phyloP scores from a whole-genome alignment of 2,113 vertebrate species.

The Bubalus kerabau region DNA sequence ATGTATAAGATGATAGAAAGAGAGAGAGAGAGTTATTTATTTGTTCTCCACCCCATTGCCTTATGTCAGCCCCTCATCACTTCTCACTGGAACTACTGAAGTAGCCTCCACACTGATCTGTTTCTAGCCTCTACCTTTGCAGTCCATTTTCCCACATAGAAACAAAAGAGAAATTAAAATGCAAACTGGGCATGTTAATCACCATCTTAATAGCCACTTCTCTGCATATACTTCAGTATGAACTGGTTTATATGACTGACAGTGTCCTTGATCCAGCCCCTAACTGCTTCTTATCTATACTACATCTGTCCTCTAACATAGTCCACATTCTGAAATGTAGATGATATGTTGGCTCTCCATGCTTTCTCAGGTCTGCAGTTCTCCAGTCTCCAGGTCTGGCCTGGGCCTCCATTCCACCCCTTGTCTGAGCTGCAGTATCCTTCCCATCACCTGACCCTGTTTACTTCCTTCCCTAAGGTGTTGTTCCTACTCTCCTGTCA shows the following conservation, averaged over 20 bases:
- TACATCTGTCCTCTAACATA: background rate
- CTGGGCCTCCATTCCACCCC: background rate
- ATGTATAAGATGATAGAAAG: background rate
- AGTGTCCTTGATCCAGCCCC: background rate
- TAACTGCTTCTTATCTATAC: background rate
- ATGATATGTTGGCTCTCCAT: accelerated
- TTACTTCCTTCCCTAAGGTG: background rate
- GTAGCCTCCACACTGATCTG: background rate
- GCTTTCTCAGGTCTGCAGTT: background rate
- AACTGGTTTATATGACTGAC: background rate
- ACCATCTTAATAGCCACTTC: background rate
- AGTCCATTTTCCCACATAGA: background rate
- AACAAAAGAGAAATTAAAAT: background rate
- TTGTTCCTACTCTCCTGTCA: background rate
- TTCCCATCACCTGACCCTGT: background rate
- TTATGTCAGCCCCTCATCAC: background rate
- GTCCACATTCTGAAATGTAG: background rate
- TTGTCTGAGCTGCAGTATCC: background rate
- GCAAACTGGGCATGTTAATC: background rate
- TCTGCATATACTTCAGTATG: background rate
- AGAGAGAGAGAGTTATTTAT: background rate
- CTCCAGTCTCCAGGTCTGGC: background rate
- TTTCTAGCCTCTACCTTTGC: background rate
- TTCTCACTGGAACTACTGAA: background rate
- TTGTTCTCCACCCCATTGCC: background rate